Evolutionary conservation across 2,888 invertebrate genomes (phyloP), one percentile per base, ranked within the genome.

Genomic region (Copidosoma aretas): DNA sequence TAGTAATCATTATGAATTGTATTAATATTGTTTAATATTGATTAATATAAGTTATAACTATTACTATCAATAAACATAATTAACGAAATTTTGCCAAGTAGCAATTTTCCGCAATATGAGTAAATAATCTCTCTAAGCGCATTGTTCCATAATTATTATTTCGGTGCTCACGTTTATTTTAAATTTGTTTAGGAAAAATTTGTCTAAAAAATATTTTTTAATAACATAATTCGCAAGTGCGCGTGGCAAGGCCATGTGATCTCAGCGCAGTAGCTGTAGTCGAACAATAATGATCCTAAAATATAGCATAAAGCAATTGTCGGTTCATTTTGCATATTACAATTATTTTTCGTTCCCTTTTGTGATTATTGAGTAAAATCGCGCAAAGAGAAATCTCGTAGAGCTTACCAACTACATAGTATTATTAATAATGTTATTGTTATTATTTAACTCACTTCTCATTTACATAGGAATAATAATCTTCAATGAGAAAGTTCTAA

Each of bases 71-170:
- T 3, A 5, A 73, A 73, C 73, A 73, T 67, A 71, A 63, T 73
- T 69, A 73, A 71, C 69, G 73, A 71, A 72, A 73, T 75, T 74
- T 74, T 67, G 71, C 72, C 67, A 72, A 72, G 71, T n/a, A n/a
- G n/a, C 71, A 73, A 68, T 70, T 60, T 60, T 67, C n/a, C n/a
- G n/a, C n/a, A n/a, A 64, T 68, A 60, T 73, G 71, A 74, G 74
- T 76, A 78, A 77, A 77, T 77, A 75, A 78, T 77, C 70, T 75
- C 75, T 77, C 71, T 72, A 74, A 77, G 75, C 75, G 75, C 68
- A 65, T 71, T 66, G 52, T 69, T 69, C 32, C 66, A 59, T 32
- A 32, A 32, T 32, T 32, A 32, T 32, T 59, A 60, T 63, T 56
- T 46, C 32, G 25, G 22, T 58, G 65, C 60, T 69, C 73, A 73